Conservation (phyloP, 1,140 invertebrate species). For the Brachionus manjavacas region DNA sequence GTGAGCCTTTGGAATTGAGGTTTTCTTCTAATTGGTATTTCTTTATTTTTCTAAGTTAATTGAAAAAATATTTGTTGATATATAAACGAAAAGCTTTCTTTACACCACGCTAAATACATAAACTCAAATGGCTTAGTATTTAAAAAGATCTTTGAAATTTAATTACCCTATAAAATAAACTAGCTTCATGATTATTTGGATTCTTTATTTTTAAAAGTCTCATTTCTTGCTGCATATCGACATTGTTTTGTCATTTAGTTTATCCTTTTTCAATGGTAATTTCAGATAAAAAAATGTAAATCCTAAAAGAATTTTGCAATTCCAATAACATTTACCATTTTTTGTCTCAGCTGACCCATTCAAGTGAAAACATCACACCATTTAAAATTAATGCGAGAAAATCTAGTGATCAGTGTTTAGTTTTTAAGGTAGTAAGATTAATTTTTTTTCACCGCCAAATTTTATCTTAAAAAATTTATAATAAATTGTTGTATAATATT, state of each 20-base stretch:
- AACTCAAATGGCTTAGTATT: conserved; percentile 3
- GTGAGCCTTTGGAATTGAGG: background rate
- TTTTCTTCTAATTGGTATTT: background rate
- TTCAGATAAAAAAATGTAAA: too few species aligned
- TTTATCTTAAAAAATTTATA: too few species aligned
- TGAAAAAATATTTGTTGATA: conserved; percentile 6
- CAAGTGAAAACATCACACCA: too few species aligned
- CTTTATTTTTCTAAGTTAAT: background rate
- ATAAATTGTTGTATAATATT: too few species aligned
- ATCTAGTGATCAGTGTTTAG: too few species aligned
- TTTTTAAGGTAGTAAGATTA: too few species aligned
- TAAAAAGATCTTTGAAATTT: conserved; percentile 2
- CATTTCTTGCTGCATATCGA: background rate
- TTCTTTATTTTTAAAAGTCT: background rate
- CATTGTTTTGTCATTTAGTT: background rate
- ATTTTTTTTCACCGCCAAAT: too few species aligned
- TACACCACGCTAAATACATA: conserved; percentile 1
- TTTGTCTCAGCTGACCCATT: too few species aligned
- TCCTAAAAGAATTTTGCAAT: too few species aligned
- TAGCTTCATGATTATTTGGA: background rate
- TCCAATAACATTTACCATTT: too few species aligned
- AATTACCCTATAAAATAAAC: background rate
- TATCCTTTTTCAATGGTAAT: background rate
- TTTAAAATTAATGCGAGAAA: too few species aligned
- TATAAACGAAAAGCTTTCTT: background rate